Percentiles rank a stretch among this genome's conserved stretches.
phyloP scores from a whole-genome alignment of 2,113 vertebrate species.

The Variabilichromis moorii region DNA sequence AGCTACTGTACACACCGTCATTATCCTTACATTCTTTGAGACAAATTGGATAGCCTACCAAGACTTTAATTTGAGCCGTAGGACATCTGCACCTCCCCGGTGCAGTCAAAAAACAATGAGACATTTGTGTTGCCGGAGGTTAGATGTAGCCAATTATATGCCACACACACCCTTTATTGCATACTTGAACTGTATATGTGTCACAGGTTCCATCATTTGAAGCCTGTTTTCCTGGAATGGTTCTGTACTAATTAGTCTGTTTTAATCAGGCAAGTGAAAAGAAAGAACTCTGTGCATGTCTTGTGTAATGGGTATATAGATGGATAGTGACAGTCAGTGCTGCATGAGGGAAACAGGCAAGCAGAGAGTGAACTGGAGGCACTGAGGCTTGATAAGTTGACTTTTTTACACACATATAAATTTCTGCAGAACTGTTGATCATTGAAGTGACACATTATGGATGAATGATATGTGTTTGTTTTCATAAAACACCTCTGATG shows the following conservation, averaged over 20 bases:
- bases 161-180: neutral
- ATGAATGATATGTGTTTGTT: neutral
- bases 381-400: slow-evolving; percentile 18
- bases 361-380: slow-evolving; percentile 28
- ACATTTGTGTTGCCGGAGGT: neutral
- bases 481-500: neutral
- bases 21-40: neutral
- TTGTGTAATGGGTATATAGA: slow-evolving; percentile 52
- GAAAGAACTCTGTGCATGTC: neutral
- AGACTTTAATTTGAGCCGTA: neutral
- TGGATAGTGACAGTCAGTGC: slow-evolving; percentile 55
- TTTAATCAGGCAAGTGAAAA: slow-evolving; percentile 43
- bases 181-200: slow-evolving; percentile 5
- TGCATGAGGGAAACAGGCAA: slow-evolving; percentile 38
- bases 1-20: neutral
- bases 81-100: neutral
- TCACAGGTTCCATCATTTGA: neutral
- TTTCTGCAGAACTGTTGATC: neutral
- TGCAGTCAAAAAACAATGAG: neutral
- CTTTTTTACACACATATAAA: neutral
- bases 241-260: slow-evolving; percentile 28
- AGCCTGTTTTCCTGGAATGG: neutral
- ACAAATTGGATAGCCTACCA: neutral
- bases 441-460: neutral
- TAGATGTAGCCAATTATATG: neutral